These are phyloP conservation scores for Gymnocypris eckloni DNA, from an alignment of 2,797 vertebrate species.

Conservation along the genomic window DNA sequence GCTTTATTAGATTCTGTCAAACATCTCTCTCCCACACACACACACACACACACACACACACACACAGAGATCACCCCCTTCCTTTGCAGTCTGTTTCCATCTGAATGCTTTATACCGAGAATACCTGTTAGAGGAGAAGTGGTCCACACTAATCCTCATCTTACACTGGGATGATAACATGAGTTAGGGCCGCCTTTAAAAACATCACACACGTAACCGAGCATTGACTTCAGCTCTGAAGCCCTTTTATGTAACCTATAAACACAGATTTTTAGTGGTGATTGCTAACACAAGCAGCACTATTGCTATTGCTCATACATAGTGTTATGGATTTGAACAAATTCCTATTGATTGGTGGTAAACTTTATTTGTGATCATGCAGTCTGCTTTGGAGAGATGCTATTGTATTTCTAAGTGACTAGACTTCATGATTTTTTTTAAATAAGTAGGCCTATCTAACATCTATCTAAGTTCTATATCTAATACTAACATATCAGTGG, in stretches of 20 bases:
- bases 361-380: slow-evolving; percentile 26
- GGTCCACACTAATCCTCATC: slow-evolving; percentile 34
- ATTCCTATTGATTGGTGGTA: slow-evolving; percentile 42
- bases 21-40: slow-evolving; percentile 55
- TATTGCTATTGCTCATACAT: slow-evolving; percentile 4
- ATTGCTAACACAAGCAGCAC: not conserved
- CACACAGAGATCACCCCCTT: not conserved
- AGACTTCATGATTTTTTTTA: not conserved
- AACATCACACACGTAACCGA: slow-evolving; percentile 12
- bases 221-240: not conserved
- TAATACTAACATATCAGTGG: not conserved
- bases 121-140: slow-evolving; percentile 30
- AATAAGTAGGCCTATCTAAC: not conserved
- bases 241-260: slow-evolving; percentile 23
- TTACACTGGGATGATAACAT: slow-evolving; percentile 26
- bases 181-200: slow-evolving; percentile 31
- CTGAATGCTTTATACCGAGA: slow-evolving; percentile 31
- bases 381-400: not conserved
- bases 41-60: not conserved
- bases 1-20: slow-evolving; percentile 64
- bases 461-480: not conserved
- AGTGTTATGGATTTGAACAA: not conserved
- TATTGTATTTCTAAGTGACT: not conserved
- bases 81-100: slow-evolving; percentile 37
- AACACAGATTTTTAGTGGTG: slow-evolving; percentile 10